A percentile compares a stretch with the other conserved stretches of the same genome.
These are phyloP conservation scores for Drosophila sordidula DNA, from an alignment of 2,888 invertebrate species.

Conservation along the genomic window DNA sequence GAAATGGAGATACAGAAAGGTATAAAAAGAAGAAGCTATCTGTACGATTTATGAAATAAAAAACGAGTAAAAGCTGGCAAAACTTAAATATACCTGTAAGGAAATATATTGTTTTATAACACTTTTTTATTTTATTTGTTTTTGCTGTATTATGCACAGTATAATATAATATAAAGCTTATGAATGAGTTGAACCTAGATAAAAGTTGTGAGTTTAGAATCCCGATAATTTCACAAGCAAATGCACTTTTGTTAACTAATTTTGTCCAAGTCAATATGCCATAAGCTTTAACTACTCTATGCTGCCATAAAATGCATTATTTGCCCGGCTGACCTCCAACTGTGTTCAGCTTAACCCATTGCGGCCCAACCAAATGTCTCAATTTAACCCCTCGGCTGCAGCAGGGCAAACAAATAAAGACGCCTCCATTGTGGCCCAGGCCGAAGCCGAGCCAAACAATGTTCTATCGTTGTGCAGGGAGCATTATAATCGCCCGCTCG, in stretches of 20 bases:
- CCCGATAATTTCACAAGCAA: too few relatives aligned
- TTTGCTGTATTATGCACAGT: too few relatives aligned
- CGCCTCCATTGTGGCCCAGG: background rate
- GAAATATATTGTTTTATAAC: too few relatives aligned
- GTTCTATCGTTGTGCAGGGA: constrained; percentile 1
- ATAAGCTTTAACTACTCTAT: background rate
- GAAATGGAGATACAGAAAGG: background rate
- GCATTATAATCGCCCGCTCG: constrained; percentile 27
- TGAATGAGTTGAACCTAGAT: too few relatives aligned
- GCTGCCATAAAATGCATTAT: background rate
- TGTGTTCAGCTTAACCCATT: constrained; percentile 11
- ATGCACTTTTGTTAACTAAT: background rate
- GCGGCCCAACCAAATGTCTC: background rate
- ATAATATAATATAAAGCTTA: too few relatives aligned
- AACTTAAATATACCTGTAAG: too few relatives aligned
- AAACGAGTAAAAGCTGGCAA: too few relatives aligned
- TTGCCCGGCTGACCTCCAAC: constrained; percentile 1
- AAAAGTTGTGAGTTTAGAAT: too few relatives aligned
- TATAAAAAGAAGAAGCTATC: background rate
- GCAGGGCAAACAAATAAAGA: constrained; percentile 4
- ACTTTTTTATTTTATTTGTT: too few relatives aligned
- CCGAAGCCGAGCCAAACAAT: constrained; percentile 8
- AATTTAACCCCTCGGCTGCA: constrained; percentile 3
- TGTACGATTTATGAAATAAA: too few relatives aligned
- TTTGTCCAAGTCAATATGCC: background rate